Evolutionary conservation across 1,140 invertebrate species (phyloP), one percentile per base, ranked within the genome.

Genomic region (Pseudomyrmex flavicornis): DNA sequence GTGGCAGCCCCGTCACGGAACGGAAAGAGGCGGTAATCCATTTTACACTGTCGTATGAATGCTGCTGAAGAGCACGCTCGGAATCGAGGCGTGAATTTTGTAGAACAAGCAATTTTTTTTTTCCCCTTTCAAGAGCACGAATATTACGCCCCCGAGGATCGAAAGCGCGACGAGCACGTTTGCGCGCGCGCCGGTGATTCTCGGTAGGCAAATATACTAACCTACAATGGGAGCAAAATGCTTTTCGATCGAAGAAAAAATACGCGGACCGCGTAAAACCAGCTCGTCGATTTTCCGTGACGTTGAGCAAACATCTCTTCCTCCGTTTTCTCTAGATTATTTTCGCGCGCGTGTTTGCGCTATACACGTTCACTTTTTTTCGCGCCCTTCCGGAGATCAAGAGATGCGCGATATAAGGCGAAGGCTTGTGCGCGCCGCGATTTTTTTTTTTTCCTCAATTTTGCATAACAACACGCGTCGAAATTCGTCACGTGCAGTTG

Each of bases 31-130:
- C 20, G 54, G 54, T 80, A 80, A 80, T 80, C 76, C 54, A 80
- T 80, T 80, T 72, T 80, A 59, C 76, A 80, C 72, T 61, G 76
- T 70, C 76, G 65, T 72, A 35, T 59, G 76, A 79, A 52, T 61
- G 58, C 58, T 69, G 76, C 76, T 7, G 76, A 80, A 72, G 46
- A 59, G 22, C 61, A 61, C 54, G 48, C 74, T 26, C 10, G 10
- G 48, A 52, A 17, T 13, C 26, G 48, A 59, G n/a, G 48, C 22
- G 48, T 17, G 74, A 46, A 70, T 70, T 70, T 70, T 59, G 59
- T 26, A 8, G 44, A 48, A 54, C 65, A 15, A 20, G 5, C 52
- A n/a, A 59, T 22, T 58, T 58, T 48, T 20, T 66, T 50, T 50
- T 69, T 12, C 54, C 9, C 22, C 48, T 72, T 72, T 35, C 13